Base-by-base conservation (phyloP, 2,888 invertebrate species). In the Deroplatys truncata region DNA sequence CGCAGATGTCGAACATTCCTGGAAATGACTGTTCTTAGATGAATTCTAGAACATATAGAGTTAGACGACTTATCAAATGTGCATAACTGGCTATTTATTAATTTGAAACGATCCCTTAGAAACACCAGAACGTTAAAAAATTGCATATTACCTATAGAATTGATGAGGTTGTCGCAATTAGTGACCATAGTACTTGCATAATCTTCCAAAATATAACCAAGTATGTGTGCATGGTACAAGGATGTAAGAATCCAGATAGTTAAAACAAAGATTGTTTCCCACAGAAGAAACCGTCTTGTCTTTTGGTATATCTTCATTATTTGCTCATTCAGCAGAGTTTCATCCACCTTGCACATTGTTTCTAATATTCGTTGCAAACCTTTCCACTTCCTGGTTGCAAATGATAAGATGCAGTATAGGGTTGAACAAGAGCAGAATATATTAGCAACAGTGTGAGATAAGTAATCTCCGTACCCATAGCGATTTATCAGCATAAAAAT, bases 401-500 rank as follows among this genome's bases (percentile, higher is more conserved):
- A 72, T 16, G 56, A 72, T 20, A 72, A 0, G 2, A 72, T 25
- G 3, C 20, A 20, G 15, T 0, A 72, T 25, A 72, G 1, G 9
- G 25, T 25, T 25, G 56, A 20, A 7, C 20, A 72, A 72, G 0
- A 25, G 5, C 2, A 20, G 25, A 72, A 7, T 72, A 72, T 16
- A 1, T 3, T 72, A 72, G 20, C 56, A 16, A 4, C 20, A 72
- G 56, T 5, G 20, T 7, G 25, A 20, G 56, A 72, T 25, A 72
- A 0, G 56, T 5, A 20, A 20, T 25, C 43, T 13, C 43, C 56
- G 5, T 16, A 72, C 5, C 1, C 0, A 72, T 72, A 5, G 0
- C 2, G 0, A 0, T 20, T 2, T 7, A 7, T 20, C 9, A 20
- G 1, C 7, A 20, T 0, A 20, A 1, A 20, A 3, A 20, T 25